Evolutionary conservation across 2,113 vertebrate species (phyloP).

Genomic region (Saguinus midas): DNA sequence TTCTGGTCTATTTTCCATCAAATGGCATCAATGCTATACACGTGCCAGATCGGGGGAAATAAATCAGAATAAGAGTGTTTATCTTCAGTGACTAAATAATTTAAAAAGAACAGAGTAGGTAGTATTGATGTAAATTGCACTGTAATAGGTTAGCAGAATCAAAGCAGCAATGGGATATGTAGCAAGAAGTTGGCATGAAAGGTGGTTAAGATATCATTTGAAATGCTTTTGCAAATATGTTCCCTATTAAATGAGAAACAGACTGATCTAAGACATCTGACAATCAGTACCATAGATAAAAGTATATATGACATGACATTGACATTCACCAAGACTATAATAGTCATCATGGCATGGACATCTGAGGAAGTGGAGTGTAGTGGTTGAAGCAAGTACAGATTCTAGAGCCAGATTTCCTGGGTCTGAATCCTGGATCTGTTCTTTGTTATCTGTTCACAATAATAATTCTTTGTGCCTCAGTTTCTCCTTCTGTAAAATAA

Average conservation of each 20-base stretch:
- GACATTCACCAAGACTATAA: not conserved
- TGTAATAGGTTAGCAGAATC: not conserved
- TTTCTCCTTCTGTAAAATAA: slow-evolving; percentile 19
- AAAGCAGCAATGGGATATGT: not conserved
- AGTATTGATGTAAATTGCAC: not conserved
- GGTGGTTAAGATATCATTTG: not conserved
- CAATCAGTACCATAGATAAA: not conserved
- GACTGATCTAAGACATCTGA: not conserved
- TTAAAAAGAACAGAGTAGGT: not conserved
- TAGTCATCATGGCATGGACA: not conserved
- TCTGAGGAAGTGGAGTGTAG: not conserved
- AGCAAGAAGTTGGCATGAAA: not conserved
- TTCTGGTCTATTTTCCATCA: slow-evolving; percentile 41
- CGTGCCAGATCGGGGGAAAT: not conserved
- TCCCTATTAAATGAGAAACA: not conserved
- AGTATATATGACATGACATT: not conserved
- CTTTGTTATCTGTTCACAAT: not conserved
- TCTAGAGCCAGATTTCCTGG: not conserved
- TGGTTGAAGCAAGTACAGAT: not conserved
- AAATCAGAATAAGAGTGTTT: not conserved
- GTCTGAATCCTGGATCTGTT: not conserved
- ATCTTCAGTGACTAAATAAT: not conserved
- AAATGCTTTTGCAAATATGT: not conserved
- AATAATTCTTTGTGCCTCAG: not conserved
- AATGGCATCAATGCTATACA: not conserved